Evolutionary conservation across 2,113 vertebrate species (phyloP), one percentile per base, ranked within the genome.

Genomic region (Callionymus lyra): DNA sequence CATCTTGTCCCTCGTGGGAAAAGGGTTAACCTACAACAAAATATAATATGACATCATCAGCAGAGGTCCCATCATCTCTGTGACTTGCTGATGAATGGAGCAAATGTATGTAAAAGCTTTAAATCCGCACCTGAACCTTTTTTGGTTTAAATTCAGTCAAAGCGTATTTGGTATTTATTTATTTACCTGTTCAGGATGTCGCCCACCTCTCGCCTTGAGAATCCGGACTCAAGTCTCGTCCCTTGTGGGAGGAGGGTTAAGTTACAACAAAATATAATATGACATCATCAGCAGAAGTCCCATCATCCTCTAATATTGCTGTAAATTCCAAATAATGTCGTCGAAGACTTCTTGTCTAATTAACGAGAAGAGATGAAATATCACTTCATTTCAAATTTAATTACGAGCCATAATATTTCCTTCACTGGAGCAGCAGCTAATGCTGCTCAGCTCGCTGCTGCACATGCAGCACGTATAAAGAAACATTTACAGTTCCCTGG

Each of bases 381-480:
- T 82, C 82, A 84, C 79, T 84, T 86, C 81, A 84, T 85, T 84
- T 81, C 62, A 76, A 73, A 85, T 85, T 82, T 83, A 84, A 86
- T 86, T 82, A 86, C n/a, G 31, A 75, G 65, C 76, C 72, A 68
- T 84, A 80, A 82, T 71, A 80, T 84, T 81, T 82, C 70, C 72
- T 77, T 79, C 71, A 74, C 56, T 58, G 66, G 74, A 72, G 71
- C 66, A 47, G 59, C 77, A 74, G 78, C 71, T 76, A 74, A 76
- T 52, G 62, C 50, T 10, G 59, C 32, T 59, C 61, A 50, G 56
- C 63, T 81, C 67, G 70, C 47, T 32, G 56, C 43, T n/a, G 65
- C 63, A 74, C 76, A 82, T 76, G 62, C 34, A 31, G 53, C 45
- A 56, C 52, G 68, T 72, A 68, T 68, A 61, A 59, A 70, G n/a